A percentile compares a stretch with the other conserved stretches of the same genome.
phyloP scores from a whole-genome alignment of 2,888 invertebrate genomes.

The Cephus pygmeus region DNA sequence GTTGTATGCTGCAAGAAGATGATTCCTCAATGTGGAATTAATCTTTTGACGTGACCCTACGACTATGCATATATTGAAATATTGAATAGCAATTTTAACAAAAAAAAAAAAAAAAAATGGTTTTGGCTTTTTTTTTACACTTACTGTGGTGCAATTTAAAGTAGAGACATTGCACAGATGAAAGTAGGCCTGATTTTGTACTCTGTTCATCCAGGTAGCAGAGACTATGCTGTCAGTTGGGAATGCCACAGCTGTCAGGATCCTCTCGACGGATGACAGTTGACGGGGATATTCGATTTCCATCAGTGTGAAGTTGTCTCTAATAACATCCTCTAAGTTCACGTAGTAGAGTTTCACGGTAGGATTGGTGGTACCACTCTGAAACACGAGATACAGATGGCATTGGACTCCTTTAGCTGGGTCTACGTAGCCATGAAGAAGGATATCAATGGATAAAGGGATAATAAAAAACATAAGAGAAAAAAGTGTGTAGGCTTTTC shows the following conservation, averaged over 20 bases:
- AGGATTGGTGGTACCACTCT: constrained; percentile 78
- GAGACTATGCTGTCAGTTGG: constrained; percentile 76
- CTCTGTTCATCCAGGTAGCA: constrained; percentile 89
- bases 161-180: constrained; percentile 72
- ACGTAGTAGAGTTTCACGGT: constrained; percentile 73
- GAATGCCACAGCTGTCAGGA: constrained; percentile 81
- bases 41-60: too few species aligned
- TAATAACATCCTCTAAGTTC: constrained; percentile 66
- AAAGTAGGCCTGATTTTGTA: constrained; percentile 80
- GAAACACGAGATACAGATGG: constrained; percentile 33
- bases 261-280: constrained; percentile 67
- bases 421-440: not conserved
- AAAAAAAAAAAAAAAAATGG: not conserved
- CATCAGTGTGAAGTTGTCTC: constrained; percentile 45
- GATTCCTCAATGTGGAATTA: too few species aligned
- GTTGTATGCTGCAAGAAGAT: too few species aligned
- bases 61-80: too few species aligned
- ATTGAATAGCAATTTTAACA: too few species aligned
- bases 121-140: constrained; percentile 12
- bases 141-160: constrained; percentile 53
- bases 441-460: not conserved
- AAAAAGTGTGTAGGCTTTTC: not conserved
- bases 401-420: not conserved
- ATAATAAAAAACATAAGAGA: not conserved
- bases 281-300: constrained; percentile 62